phyloP scores from a whole-genome alignment of 2,797 vertebrate genomes.

The Varecia variegata region DNA sequence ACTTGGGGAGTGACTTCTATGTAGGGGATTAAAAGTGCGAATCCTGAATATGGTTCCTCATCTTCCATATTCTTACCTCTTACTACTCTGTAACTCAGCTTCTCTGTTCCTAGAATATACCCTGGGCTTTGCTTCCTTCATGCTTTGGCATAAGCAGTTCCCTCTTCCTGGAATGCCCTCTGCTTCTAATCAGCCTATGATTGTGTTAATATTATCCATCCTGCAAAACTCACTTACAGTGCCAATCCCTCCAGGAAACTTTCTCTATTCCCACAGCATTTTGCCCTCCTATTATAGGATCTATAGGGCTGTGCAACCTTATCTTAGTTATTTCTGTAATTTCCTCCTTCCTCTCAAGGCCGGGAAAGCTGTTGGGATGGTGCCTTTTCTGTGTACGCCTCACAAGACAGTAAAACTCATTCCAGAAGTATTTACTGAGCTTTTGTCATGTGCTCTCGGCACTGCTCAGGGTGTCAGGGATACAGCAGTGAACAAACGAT shows the following conservation, averaged over 20 bases:
- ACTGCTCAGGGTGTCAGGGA: not conserved
- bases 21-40: not conserved
- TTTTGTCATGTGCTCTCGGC: not conserved
- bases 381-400: not conserved
- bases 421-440: not conserved
- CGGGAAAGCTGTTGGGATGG: not conserved
- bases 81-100: not conserved
- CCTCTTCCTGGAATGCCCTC: not conserved
- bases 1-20: accelerated
- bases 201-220: not conserved
- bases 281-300: not conserved
- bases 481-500: not conserved
- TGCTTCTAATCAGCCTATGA: not conserved
- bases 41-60: not conserved
- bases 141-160: not conserved
- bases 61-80: not conserved
- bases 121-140: not conserved
- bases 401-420: not conserved
- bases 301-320: not conserved
- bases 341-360: not conserved
- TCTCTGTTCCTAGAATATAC: not conserved
- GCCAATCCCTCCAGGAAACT: not conserved
- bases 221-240: not conserved
- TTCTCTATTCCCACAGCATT: not conserved
- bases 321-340: not conserved